phyloP scores from a whole-genome alignment of 2,113 vertebrate genomes.

The Pygoscelis adeliae region DNA sequence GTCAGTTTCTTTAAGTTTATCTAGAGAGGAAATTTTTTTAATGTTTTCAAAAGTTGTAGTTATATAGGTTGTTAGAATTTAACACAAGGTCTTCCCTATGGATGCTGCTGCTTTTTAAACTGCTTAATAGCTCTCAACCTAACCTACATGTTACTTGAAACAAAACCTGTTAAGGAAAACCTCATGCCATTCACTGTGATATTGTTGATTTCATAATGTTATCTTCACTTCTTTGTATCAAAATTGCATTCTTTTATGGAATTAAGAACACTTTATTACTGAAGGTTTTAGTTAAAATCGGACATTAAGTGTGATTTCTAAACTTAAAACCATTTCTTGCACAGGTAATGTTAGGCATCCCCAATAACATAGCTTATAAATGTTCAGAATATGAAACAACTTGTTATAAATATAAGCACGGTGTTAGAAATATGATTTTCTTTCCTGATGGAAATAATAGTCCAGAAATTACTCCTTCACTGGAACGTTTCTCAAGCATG shows the following conservation, averaged over 20 bases:
- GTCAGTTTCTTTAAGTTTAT: not conserved
- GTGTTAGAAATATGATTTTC: not conserved
- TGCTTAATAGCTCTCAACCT: not conserved
- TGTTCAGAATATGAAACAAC: not conserved
- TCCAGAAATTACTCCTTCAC: not conserved
- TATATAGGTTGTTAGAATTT: not conserved
- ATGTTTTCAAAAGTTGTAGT: not conserved
- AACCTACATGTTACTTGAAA: not conserved
- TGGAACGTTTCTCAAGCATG: not conserved
- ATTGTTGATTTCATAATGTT: not conserved
- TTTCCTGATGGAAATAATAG: not conserved
- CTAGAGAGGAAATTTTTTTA: not conserved
- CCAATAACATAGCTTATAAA: not conserved
- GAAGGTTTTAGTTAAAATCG: not conserved
- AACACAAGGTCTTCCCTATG: not conserved
- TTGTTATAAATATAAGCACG: not conserved
- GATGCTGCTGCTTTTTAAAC: not conserved
- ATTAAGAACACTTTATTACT: not conserved
- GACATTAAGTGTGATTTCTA: not conserved
- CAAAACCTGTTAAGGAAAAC: not conserved
- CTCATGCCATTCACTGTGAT: not conserved
- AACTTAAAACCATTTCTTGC: not conserved
- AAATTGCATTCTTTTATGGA: not conserved
- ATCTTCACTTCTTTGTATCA: not conserved
- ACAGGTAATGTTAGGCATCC: not conserved